phyloP scores from a whole-genome alignment of 2,113 vertebrate species.

The Psophia crepitans region DNA sequence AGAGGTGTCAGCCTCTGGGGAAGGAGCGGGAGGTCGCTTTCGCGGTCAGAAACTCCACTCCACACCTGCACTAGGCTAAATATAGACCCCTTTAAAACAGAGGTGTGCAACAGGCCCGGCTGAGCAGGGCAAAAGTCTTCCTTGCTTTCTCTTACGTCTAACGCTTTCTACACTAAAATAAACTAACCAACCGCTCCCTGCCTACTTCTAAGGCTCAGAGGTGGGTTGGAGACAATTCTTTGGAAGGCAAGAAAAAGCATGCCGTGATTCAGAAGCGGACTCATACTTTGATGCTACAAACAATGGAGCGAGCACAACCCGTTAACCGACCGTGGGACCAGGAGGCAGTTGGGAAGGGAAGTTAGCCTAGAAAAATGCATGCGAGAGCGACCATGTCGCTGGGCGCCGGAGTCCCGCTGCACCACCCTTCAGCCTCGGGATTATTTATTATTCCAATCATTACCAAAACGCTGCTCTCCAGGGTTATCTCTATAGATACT shows the following conservation, averaged over 20 bases:
- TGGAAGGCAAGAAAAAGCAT: not conserved
- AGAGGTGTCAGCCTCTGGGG: not conserved
- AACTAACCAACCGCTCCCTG: not conserved
- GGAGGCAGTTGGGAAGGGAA: not conserved
- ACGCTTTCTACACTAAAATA: not conserved
- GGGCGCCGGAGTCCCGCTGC: not conserved
- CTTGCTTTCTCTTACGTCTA: not conserved
- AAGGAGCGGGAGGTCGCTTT: not conserved
- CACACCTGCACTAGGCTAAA: not conserved
- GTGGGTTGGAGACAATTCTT: not conserved
- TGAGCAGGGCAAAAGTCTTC: not conserved
- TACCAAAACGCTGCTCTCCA: slow-evolving; percentile 19
- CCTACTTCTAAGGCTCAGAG: not conserved
- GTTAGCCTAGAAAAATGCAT: not conserved
- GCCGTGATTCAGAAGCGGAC: not conserved
- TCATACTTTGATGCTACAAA: not conserved
- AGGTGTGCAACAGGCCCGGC: not conserved
- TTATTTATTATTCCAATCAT: not conserved
- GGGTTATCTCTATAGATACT: not conserved
- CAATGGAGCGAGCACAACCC: not conserved
- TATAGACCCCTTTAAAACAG: not conserved
- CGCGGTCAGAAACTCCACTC: not conserved
- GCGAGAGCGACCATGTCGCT: not conserved
- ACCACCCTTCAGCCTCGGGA: not conserved
- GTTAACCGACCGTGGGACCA: not conserved